These are phyloP conservation scores for Sarcoramphus papa DNA, from an alignment of 2,797 vertebrate genomes.

Conservation along the genomic window DNA sequence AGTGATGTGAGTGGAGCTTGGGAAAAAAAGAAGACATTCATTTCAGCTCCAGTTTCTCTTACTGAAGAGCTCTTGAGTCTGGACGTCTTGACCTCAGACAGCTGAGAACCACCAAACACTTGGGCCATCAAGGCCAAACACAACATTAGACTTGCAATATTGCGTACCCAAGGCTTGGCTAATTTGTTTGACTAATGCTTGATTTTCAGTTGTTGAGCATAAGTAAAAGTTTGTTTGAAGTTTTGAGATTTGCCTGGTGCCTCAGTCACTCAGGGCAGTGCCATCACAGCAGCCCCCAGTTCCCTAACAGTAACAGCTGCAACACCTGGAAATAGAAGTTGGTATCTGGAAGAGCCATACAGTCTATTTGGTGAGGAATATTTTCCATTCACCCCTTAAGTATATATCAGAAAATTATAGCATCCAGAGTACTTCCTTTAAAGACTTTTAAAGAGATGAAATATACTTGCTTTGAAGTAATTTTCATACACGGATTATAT, in stretches of 20 bases:
- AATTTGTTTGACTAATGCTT: background rate
- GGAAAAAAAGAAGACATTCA: background rate
- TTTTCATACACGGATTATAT: background rate
- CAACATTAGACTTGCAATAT: background rate
- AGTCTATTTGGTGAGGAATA: background rate
- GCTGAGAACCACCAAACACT: background rate
- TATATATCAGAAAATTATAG: background rate
- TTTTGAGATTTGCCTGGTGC: background rate
- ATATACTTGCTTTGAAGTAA: background rate
- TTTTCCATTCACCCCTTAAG: background rate
- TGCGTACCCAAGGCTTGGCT: background rate
- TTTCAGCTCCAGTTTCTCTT: background rate
- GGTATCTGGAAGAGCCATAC: background rate
- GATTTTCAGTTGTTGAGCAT: background rate
- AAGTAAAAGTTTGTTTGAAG: background rate
- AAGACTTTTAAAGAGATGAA: background rate
- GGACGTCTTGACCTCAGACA: background rate
- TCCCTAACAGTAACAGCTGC: background rate
- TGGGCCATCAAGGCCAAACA: background rate
- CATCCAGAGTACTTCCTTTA: background rate
- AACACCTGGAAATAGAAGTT: background rate
- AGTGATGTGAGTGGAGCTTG: background rate
- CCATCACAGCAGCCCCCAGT: background rate
- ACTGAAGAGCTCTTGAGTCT: background rate
- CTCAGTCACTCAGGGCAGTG: background rate